Evolutionary conservation across 2,113 vertebrate species (phyloP).

Genomic region (Pomatostomus ruficeps): DNA sequence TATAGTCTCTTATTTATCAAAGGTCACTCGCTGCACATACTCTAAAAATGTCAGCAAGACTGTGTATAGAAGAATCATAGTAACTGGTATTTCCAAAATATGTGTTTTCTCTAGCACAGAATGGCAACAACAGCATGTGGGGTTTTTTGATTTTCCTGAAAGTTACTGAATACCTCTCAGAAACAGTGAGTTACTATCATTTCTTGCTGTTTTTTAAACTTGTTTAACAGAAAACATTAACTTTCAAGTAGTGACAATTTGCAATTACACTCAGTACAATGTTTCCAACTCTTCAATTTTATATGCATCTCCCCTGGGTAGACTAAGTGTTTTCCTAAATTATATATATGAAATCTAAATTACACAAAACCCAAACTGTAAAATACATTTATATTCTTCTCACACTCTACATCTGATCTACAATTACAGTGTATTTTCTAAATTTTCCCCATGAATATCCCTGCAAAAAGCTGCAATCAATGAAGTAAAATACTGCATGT

Average conservation of each 20-base stretch:
- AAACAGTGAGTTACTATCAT: background rate
- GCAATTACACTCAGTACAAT: background rate
- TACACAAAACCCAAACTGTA: background rate
- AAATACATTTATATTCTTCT: background rate
- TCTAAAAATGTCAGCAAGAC: background rate
- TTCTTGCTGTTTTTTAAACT: background rate
- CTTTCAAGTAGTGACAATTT: background rate
- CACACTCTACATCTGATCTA: background rate
- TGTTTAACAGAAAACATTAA: background rate
- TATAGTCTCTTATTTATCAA: background rate
- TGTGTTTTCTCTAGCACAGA: background rate
- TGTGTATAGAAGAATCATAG: background rate
- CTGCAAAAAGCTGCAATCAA: background rate
- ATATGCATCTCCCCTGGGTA: background rate
- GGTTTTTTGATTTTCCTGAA: background rate
- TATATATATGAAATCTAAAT: background rate
- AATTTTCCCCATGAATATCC: background rate
- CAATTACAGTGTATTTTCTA: background rate
- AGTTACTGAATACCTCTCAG: background rate
- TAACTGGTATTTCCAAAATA: background rate
- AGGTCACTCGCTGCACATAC: background rate
- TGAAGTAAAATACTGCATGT: background rate
- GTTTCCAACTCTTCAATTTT: background rate
- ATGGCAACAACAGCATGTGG: accelerated
- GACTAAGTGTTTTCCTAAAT: background rate